Evolutionary conservation across 2,113 vertebrate genomes (phyloP).

Genomic region (Mormyrus iriodes): DNA sequence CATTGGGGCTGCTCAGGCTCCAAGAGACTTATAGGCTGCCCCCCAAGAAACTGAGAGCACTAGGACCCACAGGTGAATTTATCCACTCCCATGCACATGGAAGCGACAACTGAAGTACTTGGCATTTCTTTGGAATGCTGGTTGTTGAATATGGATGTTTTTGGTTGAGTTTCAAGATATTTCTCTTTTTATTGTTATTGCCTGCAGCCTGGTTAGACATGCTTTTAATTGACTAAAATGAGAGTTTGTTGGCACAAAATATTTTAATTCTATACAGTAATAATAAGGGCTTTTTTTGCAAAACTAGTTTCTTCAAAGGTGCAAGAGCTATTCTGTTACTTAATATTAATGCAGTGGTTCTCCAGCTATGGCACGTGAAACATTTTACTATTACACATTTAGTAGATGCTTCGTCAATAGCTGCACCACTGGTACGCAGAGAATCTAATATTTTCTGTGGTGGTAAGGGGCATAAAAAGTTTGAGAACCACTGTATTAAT

Average conservation of each 20-base stretch:
- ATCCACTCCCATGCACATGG: background rate
- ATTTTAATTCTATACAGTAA: background rate
- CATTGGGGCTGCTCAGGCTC: conserved; percentile 29
- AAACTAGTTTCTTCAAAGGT: background rate
- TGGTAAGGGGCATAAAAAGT: background rate
- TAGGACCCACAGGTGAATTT: background rate
- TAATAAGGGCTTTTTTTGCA: background rate
- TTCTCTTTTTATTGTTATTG: background rate
- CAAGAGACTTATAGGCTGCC: conserved; percentile 34
- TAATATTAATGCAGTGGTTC: background rate
- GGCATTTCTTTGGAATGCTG: background rate
- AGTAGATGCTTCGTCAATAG: background rate
- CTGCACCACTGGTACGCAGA: too few species aligned
- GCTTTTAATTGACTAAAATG: background rate
- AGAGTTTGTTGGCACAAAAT: background rate
- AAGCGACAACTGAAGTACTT: background rate
- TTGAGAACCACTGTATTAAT: background rate
- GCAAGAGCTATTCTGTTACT: background rate
- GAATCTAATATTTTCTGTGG: background rate
- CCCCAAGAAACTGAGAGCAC: conserved; percentile 25
- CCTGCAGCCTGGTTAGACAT: background rate
- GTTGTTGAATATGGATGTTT: background rate
- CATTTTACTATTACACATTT: background rate
- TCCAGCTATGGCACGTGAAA: background rate
- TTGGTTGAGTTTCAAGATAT: background rate